These are phyloP conservation scores for Apostichopus japonicus DNA, from an alignment of 35 echinoderm and acorn worm species.

Conservation along the genomic window DNA sequence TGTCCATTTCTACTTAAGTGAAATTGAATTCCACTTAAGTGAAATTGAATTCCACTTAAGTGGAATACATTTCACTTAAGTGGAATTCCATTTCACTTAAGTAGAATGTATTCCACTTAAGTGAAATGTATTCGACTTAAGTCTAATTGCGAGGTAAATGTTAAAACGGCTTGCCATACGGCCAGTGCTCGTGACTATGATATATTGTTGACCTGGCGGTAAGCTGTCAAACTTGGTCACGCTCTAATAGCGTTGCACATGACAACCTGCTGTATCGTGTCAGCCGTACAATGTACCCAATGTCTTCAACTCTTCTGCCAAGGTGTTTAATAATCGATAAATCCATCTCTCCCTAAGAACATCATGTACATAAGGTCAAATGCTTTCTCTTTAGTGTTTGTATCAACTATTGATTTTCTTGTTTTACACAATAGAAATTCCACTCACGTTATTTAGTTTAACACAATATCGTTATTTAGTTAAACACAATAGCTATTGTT, in stretches of 20 bases:
- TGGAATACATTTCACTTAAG: too few species aligned
- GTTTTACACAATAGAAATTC: not conserved
- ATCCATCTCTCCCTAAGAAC: not conserved
- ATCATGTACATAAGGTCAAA: not conserved
- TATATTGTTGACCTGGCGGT: too few species aligned
- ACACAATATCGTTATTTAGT: not conserved
- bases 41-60: too few species aligned
- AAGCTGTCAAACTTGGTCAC: not conserved
- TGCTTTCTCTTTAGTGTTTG: not conserved
- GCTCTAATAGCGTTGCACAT: not conserved
- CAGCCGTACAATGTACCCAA: not conserved
- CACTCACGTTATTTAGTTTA: not conserved
- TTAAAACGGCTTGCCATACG: too few species aligned
- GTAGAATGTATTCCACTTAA: too few species aligned
- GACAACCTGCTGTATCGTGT: constrained; percentile 5
- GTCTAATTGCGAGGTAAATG: too few species aligned
- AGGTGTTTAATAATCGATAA: constrained; percentile 20
- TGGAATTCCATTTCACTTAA: too few species aligned
- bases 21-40: too few species aligned
- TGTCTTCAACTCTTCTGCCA: not conserved
- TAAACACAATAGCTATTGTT: not conserved
- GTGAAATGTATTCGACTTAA: too few species aligned
- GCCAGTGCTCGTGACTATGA: too few species aligned
- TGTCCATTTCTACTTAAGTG: too few species aligned
- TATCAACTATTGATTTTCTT: not conserved